Conservation (phyloP, 2,888 invertebrate species). For the Ernsta delagoae region DNA sequence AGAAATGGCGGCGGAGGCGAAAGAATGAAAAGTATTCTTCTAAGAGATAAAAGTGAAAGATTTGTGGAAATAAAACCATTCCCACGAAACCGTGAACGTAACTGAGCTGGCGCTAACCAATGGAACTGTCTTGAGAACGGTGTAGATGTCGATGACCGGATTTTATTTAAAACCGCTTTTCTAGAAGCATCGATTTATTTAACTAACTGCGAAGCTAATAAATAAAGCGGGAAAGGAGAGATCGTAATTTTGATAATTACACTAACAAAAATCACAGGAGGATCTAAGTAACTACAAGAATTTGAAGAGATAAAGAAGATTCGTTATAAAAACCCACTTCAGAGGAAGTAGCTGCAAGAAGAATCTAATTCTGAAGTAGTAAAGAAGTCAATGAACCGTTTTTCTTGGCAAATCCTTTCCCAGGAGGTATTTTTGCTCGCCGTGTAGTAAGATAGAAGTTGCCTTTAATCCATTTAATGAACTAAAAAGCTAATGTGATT, state of each 20-base stretch:
- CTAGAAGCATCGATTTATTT: neutral
- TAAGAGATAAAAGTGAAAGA: conserved; percentile 10
- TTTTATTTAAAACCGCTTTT: conserved; percentile 6
- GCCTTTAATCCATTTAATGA: neutral
- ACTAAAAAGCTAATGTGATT: conserved; percentile 14
- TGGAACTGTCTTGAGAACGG: conserved; percentile 1
- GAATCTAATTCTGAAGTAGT: neutral
- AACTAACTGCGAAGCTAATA: neutral
- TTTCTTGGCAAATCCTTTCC: conserved; percentile 1
- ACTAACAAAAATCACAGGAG: neutral
- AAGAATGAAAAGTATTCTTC: conserved; percentile 9
- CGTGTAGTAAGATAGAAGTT: neutral
- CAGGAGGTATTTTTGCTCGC: conserved; percentile 4
- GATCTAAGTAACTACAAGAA: no score
- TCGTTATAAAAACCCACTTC: neutral
- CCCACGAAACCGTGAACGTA: conserved; percentile 14
- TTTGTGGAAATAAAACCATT: conserved; percentile 13
- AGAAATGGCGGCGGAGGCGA: neutral
- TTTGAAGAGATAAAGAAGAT: neutral
- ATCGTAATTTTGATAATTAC: neutral
- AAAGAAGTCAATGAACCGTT: conserved; percentile 11
- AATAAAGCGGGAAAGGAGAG: neutral
- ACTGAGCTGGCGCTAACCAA: neutral
- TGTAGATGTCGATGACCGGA: neutral
- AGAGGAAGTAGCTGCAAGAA: neutral